Evolutionary conservation across 2,797 vertebrate species (phyloP).

Genomic region (Botia almorhae): DNA sequence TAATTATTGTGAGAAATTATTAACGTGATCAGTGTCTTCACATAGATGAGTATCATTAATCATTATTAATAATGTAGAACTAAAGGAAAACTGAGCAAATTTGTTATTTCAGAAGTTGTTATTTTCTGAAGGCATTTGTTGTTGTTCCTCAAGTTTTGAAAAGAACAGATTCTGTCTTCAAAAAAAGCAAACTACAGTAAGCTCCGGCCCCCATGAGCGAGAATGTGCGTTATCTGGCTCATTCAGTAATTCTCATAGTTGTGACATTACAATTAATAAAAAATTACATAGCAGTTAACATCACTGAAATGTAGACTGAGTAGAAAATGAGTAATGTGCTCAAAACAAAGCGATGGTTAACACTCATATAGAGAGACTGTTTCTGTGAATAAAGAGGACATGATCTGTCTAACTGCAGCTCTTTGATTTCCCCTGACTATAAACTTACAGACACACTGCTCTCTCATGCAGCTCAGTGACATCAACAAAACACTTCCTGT

Average conservation of each 20-base stretch:
- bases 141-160: not conserved
- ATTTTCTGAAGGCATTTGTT: conserved; percentile 36
- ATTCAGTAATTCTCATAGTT: too few relatives aligned
- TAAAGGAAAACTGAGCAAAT: too few relatives aligned
- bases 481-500: conserved; percentile 59
- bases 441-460: conserved; percentile 49
- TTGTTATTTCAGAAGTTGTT: not conserved
- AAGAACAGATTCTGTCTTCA: conserved; percentile 14
- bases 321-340: not conserved
- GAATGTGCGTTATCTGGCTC: too few relatives aligned
- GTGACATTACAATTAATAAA: too few relatives aligned
- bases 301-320: not conserved
- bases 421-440: conserved; percentile 69
- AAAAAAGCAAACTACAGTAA: conserved; percentile 50
- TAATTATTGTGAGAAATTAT: too few relatives aligned
- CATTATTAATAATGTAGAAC: too few relatives aligned
- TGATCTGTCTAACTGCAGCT: conserved; percentile 64
- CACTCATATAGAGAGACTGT: conserved; percentile 28
- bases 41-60: too few relatives aligned
- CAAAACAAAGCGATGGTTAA: conserved; percentile 15
- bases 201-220: not conserved
- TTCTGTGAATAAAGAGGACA: conserved; percentile 56
- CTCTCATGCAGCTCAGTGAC: conserved; percentile 31
- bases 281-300: too few relatives aligned
- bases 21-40: too few relatives aligned